Evolutionary conservation across 2,113 vertebrate genomes (phyloP), one percentile per base, ranked within the genome.

Genomic region (Geococcyx californianus): DNA sequence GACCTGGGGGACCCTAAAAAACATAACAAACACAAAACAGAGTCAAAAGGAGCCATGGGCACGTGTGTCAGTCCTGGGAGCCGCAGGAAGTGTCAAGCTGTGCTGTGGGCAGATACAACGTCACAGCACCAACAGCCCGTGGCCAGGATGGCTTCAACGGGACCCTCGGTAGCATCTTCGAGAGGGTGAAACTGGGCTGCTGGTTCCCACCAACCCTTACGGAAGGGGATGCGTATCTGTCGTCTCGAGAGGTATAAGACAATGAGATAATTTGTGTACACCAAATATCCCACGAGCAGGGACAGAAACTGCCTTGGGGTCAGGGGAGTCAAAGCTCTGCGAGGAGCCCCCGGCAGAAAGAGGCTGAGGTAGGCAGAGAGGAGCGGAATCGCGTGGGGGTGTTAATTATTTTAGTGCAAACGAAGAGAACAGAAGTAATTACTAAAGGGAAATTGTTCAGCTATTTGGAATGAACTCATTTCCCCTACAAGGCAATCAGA

Each of bases 1-100:
- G 98, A 84, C 99, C 99, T 29, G 98, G 98, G 34, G 98, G 98
- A 98, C 99, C 99, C 99, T 99, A 64, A 78, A 97, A 96, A 90
- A 89, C 45, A 95, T 67, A 89, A 87, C 19, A 77, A 92, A 94
- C 49, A 96, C 52, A 64, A 72, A 94, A 31, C 9, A 31, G 47
- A 85, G 79, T 94, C 83, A 96, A 9, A 52, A 68, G 56, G 29
- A 33, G 72, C 25, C 2, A 0, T 7, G 23, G 24, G 20, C 16
- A 62, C 6, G 36, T 21, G 24, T 1, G 0, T 19, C 19, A 45
- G 15, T 6, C 36, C 63, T 0, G 0, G 25, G 19, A 51, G 79
- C 13, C 4, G 42, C 60, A 16, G 7, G 40, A 56, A 36, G 29
- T 4, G 45, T 13, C 16, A 1, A 36, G 51, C 31, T 44, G 44